A percentile compares a stretch with the other conserved stretches of the same genome.
phyloP scores from a whole-genome alignment of 2,113 vertebrate genomes.

The Macrotus californicus region DNA sequence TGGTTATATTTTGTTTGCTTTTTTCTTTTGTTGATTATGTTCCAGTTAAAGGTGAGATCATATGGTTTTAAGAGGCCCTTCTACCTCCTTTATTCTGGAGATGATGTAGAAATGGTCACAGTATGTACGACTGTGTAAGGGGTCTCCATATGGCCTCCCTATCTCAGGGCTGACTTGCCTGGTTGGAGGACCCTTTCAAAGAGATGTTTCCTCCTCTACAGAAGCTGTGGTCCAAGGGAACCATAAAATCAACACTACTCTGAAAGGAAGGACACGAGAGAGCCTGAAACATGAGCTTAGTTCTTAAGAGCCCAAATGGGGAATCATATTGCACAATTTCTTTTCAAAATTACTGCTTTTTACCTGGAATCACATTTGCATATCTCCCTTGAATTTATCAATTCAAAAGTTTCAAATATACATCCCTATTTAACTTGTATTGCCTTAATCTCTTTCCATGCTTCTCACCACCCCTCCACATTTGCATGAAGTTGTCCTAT shows the following conservation, averaged over 20 bases:
- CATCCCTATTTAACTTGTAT: background rate
- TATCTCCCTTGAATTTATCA: background rate
- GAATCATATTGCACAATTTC: background rate
- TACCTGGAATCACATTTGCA: background rate
- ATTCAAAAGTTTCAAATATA: background rate
- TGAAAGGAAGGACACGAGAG: background rate
- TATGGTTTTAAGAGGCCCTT: background rate
- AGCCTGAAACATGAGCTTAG: background rate
- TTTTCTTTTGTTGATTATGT: too few relatives aligned
- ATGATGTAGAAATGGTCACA: background rate
- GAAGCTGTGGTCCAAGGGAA: background rate
- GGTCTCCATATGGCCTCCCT: background rate
- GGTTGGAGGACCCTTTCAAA: background rate
- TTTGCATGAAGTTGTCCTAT: background rate
- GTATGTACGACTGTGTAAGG: background rate
- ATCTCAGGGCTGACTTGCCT: background rate
- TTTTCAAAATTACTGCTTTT: background rate
- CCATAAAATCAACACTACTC: background rate
- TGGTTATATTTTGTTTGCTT: too few relatives aligned
- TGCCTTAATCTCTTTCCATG: background rate
- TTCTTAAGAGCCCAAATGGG: background rate
- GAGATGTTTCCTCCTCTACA: background rate
- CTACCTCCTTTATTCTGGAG: background rate
- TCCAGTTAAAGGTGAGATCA: too few relatives aligned
- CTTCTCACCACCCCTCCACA: background rate